Base-by-base conservation (phyloP, 2,113 vertebrate genomes). In the Paraplagusia blochii region DNA sequence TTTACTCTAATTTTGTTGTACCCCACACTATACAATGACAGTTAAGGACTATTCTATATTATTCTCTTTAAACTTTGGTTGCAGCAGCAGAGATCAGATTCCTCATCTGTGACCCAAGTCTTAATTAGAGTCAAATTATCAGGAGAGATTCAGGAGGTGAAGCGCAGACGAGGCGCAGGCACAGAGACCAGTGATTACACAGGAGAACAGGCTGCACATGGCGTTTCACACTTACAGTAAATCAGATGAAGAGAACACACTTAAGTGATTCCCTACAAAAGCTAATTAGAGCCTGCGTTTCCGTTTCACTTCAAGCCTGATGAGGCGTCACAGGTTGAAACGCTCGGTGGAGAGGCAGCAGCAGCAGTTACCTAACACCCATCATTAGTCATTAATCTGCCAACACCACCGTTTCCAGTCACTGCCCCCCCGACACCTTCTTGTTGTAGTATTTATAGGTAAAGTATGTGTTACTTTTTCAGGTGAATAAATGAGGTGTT, bases 101-200 rank as follows among this genome's bases (percentile, higher is more conserved):
- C 22, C 6, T 29, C 22, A 29, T 29, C 22, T 6, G 22, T 29
- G 22, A 29, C 22, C 22, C 22, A 29, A 29, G 15, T 56, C 47
- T 66, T 82, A 81, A 82, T 82, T 80, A 80, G 62, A 51, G 64
- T 35, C 69, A 53, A 76, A 78, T 72, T 53, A 50, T 69, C 63
- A 44, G 12, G 54, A 58, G 66, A 72, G 60, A 29, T 29, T 29
- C 22, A 29, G 22, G 22, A 59, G 48, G 58, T 6, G 65, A 51
- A 48, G 18, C 9, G 42, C 53, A 42, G 46, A 64, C 35, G 69
- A 9, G 7, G 59, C 15, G 40, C 16, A 11, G 45, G 45, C 14
- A 14, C 15, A 1, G 40, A 72, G 60, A 68, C 69, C 71, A 14
- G 69, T 45, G 52, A 52, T 63, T 72, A 53, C 79, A 78, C 60